Percentiles rank a stretch among this genome's conserved stretches.
These are phyloP conservation scores for Cyrtodaria siliqua DNA, from an alignment of 2,888 invertebrate genomes.

Conservation along the genomic window DNA sequence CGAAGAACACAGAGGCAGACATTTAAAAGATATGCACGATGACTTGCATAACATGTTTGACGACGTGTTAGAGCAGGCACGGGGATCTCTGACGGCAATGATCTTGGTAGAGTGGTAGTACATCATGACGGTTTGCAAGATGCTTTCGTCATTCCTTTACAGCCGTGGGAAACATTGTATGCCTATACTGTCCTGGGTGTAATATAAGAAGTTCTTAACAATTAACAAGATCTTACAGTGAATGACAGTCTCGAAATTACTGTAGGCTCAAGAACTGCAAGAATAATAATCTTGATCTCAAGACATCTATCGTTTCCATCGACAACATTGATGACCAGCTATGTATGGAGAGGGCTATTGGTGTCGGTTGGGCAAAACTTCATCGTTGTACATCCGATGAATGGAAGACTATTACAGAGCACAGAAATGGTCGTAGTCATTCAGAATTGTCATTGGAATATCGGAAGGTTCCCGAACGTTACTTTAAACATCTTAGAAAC, in stretches of 20 bases:
- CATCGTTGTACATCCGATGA: constrained; percentile 24
- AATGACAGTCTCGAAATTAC: too few species aligned
- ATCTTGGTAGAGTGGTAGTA: constrained; percentile 40
- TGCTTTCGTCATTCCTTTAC: constrained; percentile 45
- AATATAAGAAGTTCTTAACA: too few species aligned
- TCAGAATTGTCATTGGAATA: constrained; percentile 25
- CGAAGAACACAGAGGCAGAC: constrained; percentile 22
- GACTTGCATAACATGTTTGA: constrained; percentile 33
- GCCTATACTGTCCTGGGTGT: too few species aligned
- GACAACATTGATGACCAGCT: constrained; percentile 7
- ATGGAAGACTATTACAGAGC: constrained; percentile 23
- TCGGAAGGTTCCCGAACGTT: constrained; percentile 30
- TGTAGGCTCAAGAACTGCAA: too few species aligned
- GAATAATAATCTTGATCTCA: too few species aligned
- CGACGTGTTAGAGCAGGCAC: constrained; percentile 12
- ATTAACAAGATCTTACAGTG: too few species aligned
- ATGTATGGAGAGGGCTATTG: constrained; percentile 11
- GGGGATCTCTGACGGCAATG: constrained; percentile 29
- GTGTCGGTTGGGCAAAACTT: constrained; percentile 11
- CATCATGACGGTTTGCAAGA: constrained; percentile 46
- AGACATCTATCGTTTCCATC: too few species aligned
- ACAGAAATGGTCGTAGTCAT: constrained; percentile 14
- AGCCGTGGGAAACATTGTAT: too few species aligned
- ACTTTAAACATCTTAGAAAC: constrained; percentile 17
- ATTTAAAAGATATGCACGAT: constrained; percentile 16